Percentiles rank a stretch among this genome's conserved stretches.
Evolutionary conservation across 2,113 vertebrate species (phyloP).

Genomic region (Dissostichus mawsoni): DNA sequence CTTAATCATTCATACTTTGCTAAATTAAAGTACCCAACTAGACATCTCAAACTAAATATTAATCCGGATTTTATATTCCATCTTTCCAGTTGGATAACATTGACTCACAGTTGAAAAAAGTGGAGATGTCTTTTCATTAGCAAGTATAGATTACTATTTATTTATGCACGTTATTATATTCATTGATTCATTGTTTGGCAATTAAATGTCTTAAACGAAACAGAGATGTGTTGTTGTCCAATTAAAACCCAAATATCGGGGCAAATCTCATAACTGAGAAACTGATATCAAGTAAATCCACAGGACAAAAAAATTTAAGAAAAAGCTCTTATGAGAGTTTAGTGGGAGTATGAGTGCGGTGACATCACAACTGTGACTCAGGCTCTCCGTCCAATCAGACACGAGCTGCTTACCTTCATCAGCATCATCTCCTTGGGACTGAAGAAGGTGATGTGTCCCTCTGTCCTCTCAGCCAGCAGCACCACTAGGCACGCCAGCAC

Average conservation of each 20-base stretch:
- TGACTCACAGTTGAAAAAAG: no score
- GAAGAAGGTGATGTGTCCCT: conserved; percentile 88
- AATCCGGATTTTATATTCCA: neutral
- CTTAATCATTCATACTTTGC: neutral
- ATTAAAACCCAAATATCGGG: no score
- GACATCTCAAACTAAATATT: neutral
- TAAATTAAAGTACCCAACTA: neutral
- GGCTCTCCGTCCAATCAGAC: neutral
- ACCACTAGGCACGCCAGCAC: conserved; percentile 76
- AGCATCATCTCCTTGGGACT: conserved; percentile 84
- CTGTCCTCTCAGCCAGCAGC: conserved; percentile 81
- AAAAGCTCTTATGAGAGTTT: neutral
- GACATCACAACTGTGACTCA: neutral
- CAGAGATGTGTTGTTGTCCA: no score
- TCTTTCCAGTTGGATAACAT: neutral
- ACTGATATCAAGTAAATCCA: neutral
- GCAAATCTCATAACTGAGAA: no score
- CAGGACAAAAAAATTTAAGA: neutral
- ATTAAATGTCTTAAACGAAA: no score
- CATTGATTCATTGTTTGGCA: no score
- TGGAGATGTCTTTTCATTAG: no score
- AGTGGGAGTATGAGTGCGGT: neutral
- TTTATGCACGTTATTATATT: no score
- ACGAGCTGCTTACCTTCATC: conserved; percentile 83
- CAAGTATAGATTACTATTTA: no score